Conservation (phyloP, 2,888 invertebrate genomes). For the Ochropacha duplaris region DNA sequence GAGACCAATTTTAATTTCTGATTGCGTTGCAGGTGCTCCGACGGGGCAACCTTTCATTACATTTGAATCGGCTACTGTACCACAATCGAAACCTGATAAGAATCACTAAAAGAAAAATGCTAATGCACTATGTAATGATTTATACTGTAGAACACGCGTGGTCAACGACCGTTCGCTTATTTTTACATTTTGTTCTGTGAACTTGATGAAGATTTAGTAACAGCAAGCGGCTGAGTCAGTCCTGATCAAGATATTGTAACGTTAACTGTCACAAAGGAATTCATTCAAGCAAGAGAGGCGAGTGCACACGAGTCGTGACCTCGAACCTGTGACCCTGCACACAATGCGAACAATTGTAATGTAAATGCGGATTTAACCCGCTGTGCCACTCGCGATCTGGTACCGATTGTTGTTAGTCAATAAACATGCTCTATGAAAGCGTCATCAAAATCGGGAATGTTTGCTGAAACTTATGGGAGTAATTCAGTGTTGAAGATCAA, state of each 20-base stretch:
- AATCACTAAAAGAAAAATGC: conserved; percentile 35
- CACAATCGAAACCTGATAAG: conserved; percentile 40
- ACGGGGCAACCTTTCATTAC: conserved; percentile 37
- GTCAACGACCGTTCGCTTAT: conserved; percentile 39
- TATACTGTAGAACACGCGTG: conserved; percentile 23
- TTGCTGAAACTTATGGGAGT: neutral
- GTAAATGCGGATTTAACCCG: conserved; percentile 65
- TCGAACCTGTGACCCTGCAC: conserved; percentile 76
- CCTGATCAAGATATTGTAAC: conserved; percentile 21
- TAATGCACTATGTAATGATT: conserved; percentile 10
- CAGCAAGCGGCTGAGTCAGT: conserved; percentile 13
- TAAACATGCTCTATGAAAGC: neutral
- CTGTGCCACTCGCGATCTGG: conserved; percentile 54
- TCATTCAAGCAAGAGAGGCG: conserved; percentile 46
- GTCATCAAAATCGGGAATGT: neutral
- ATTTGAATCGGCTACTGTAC: conserved; percentile 38
- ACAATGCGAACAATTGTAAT: conserved; percentile 75
- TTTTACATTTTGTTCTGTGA: conserved; percentile 13
- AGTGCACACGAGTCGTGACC: conserved; percentile 59
- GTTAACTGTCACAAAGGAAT: conserved; percentile 35
- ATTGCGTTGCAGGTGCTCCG: conserved; percentile 44
- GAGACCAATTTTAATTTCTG: conserved; percentile 46
- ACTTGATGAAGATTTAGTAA: conserved; percentile 9
- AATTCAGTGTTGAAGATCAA: neutral
- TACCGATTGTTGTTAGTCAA: conserved; percentile 50